Evolutionary conservation across 2,888 invertebrate genomes (phyloP).

Genomic region (Tuta absoluta): DNA sequence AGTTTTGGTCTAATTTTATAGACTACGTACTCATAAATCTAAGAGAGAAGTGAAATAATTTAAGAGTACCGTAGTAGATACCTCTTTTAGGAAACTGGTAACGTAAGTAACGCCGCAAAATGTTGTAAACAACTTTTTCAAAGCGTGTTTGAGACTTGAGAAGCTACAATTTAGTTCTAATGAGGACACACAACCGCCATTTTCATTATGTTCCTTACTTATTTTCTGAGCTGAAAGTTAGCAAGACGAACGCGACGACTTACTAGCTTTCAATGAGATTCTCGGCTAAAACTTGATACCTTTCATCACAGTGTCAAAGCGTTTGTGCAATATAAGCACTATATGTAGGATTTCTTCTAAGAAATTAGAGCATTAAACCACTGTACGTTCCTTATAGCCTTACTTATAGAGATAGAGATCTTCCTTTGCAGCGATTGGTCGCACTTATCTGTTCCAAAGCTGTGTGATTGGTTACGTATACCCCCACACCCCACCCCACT

Average conservation of each 20-base stretch:
- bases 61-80: background rate
- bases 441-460: too few relatives aligned
- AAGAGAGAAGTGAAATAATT: background rate
- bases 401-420: too few relatives aligned
- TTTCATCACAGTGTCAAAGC: conserved; percentile 8
- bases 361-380: background rate
- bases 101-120: background rate
- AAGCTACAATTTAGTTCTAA: conserved; percentile 2
- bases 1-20: too few relatives aligned
- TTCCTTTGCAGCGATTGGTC: too few relatives aligned
- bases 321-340: background rate
- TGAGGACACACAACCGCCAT: conserved; percentile 2
- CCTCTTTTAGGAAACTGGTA: too few relatives aligned
- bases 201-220: background rate
- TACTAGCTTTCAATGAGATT: conserved; percentile 7
- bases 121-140: background rate
- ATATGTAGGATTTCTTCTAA: background rate
- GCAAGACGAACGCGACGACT: background rate
- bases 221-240: background rate
- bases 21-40: background rate
- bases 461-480: too few relatives aligned
- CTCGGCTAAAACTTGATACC: conserved; percentile 6
- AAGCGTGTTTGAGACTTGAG: background rate
- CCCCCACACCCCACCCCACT: too few relatives aligned
- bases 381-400: too few relatives aligned